Base-by-base conservation (phyloP, 2,797 vertebrate genomes). In the Mionectes olivaceus region DNA sequence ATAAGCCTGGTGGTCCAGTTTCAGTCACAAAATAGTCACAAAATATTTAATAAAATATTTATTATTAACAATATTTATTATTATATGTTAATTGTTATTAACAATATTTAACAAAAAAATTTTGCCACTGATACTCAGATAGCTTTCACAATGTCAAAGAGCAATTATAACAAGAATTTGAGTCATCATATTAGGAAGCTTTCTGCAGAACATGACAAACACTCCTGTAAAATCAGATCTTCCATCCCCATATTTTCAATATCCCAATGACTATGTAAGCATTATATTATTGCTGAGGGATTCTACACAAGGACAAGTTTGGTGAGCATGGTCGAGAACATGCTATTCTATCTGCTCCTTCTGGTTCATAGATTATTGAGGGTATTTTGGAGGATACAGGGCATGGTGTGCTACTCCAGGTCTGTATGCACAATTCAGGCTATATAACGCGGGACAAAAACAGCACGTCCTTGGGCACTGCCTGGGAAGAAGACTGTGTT, bases 1-100 rank as follows among this genome's bases (percentile, higher is more conserved):
- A 60, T 46, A 57, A 57, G 7, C 4, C 46, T 70, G 53, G 35
- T 32, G 49, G 11, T 0, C 0, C 30, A 35, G 18, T 7, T 60
- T 68, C 13, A 71, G 22, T 55, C 60, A 37, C 4, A 37, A 37
- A 37, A 37, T 37, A 37, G 10, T 37, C 37, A 37, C 37, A 37
- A 12, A 37, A 37, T 37, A 37, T 37, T 37, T 37, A 37, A 37
- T 12, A 37, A 37, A 37, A 37, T 37, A 37, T 37, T 37, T 37
- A 37, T 37, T 37, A 37, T 37, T 37, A 37, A 37, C 37, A 37
- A 37, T 37, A 37, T 37, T 37, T 37, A 37, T 37, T 37, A 37
- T 37, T 37, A 37, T 37, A 37, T 37, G 37, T 37, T 37, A 37
- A 37, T 37, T 37, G 11, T 37, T 37, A 37, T 37, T 37, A 37